Base-by-base conservation (phyloP, 2,888 invertebrate genomes). In the Melinaea menophilus region DNA sequence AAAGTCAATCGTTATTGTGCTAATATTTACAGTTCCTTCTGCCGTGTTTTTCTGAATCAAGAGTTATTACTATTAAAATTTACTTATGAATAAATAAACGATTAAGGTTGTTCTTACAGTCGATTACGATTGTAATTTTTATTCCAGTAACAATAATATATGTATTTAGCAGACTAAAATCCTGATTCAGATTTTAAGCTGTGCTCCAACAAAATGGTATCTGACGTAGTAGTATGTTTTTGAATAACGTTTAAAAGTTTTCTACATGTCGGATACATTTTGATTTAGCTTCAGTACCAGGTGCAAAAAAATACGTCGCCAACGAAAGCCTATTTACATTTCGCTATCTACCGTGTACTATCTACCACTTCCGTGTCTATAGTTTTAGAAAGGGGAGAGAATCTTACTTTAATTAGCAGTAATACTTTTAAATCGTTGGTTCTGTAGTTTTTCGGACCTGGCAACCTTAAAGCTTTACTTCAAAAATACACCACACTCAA, bases 401-500 rank as follows among this genome's bases (percentile, higher is more conserved):
- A 66, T 72, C 81, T 84, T 85, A 84, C 85, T 73, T 75, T 72
- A 75, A 71, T 72, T 68, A 72, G 69, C 68, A 72, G 70, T 73
- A 69, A 69, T 73, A 73, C 31, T 31, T 31, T 69, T 71, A 73
- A 75, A 77, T 82, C 85, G 89, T 89, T 89, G 88, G 88, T 85
- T 83, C 76, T 85, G 86, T 82, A 85, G 83, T 81, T 88, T 89
- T 90, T 88, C 86, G 79, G 83, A 88, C 90, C 90, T 90, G 90
- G 88, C 79, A 79, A 81, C 81, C 86, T 88, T 77, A 76, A 79
- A 72, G 68, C 64, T 70, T 63, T 56, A 59, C 68, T 62, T 64
- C 62, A 61, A 54, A 55, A 55, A 59, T 63, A 61, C 41, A 60
- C 7, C 62, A 65, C 62, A 56, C 55, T 33, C 35, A 56, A 47